Percentiles rank a stretch among this genome's conserved stretches.
Evolutionary conservation across 2,797 vertebrate genomes (phyloP).

Genomic region (Delichon dasypus): DNA sequence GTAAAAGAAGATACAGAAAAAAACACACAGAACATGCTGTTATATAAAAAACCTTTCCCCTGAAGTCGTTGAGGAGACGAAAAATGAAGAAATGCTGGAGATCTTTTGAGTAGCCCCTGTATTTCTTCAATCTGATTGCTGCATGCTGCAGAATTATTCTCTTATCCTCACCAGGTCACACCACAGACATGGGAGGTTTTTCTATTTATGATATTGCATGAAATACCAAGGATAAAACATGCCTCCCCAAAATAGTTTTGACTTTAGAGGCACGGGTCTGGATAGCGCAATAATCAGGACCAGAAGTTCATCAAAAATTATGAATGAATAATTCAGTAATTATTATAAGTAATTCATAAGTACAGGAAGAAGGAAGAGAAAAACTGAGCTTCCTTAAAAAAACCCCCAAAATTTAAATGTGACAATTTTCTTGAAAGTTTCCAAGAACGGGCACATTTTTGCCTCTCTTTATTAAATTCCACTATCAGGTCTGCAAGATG

Average conservation of each 20-base stretch:
- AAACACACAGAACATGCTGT: neutral
- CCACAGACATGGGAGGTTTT: neutral
- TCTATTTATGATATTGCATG: neutral
- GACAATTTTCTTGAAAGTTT: neutral
- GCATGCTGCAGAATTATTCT: neutral
- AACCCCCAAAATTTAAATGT: neutral
- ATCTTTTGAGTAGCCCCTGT: neutral
- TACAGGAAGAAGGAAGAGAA: neutral
- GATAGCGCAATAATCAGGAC: neutral
- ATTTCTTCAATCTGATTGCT: neutral
- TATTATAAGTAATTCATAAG: neutral
- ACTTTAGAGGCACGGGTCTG: neutral
- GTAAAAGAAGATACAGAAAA: neutral
- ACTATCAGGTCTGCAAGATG: neutral
- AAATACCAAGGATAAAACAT: rapidly evolving
- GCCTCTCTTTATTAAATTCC: neutral
- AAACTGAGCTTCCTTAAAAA: neutral
- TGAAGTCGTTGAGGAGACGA: neutral
- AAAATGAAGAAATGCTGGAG: neutral
- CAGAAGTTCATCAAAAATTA: neutral
- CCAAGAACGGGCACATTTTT: neutral
- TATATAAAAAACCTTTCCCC: neutral
- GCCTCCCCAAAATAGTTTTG: neutral
- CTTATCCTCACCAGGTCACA: neutral
- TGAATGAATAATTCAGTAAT: neutral